Evolutionary conservation across 1,140 invertebrate species (phyloP).

Genomic region (Lucilia sericata): DNA sequence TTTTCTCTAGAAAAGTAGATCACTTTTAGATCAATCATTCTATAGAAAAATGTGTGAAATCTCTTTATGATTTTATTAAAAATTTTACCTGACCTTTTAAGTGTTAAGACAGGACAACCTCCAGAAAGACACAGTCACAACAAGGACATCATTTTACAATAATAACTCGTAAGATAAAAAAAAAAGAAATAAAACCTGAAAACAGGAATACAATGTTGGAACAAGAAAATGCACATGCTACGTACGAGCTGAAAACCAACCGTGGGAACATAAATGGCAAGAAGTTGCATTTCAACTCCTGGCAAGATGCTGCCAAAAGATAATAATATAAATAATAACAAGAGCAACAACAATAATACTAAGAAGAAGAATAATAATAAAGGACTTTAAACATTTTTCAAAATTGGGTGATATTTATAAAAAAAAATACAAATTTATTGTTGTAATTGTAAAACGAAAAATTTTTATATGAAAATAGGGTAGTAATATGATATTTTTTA

Average conservation of each 20-base stretch:
- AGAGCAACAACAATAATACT: neutral
- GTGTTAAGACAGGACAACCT: neutral
- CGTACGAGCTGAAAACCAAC: neutral
- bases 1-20: too few species aligned
- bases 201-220: neutral
- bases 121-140: neutral
- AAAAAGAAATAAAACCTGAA: neutral
- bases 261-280: conserved; percentile 21
- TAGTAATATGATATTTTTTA: neutral
- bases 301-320: neutral
- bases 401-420: neutral
- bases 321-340: neutral
- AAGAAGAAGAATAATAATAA: neutral
- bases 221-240: neutral
- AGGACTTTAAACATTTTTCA: neutral
- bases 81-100: neutral
- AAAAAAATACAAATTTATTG: neutral
- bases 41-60: too few species aligned
- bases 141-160: neutral
- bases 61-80: neutral
- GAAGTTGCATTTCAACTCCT: conserved; percentile 13
- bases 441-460: neutral
- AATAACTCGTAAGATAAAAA: neutral
- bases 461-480: neutral
- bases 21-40: too few species aligned